Percentiles rank a stretch among this genome's conserved stretches.
These are phyloP conservation scores for Chrysodeixis includens DNA, from an alignment of 2,888 invertebrate genomes.

Conservation along the genomic window DNA sequence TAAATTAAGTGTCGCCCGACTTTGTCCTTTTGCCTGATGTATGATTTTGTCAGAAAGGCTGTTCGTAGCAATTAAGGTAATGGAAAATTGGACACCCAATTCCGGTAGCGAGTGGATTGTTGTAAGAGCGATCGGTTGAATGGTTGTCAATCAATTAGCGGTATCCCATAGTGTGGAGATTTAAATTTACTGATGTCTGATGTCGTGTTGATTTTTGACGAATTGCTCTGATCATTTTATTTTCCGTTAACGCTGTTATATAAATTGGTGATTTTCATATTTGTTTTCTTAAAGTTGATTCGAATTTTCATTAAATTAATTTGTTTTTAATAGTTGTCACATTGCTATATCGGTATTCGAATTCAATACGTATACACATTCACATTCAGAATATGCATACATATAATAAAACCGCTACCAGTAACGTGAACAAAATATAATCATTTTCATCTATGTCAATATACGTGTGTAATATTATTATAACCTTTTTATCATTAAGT, in stretches of 20 bases:
- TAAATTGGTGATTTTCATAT: background rate
- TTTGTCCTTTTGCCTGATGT: constrained; percentile 83
- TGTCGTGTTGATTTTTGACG: constrained; percentile 19
- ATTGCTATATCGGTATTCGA: too few species aligned
- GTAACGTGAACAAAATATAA: too few species aligned
- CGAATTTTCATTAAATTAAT: too few species aligned
- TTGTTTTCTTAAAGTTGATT: too few species aligned
- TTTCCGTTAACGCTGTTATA: background rate
- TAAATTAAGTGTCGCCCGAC: constrained; percentile 84
- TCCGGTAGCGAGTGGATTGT: constrained; percentile 45
- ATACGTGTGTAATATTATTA: too few species aligned
- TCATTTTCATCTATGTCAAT: background rate
- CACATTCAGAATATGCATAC: too few species aligned
- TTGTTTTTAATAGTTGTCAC: too few species aligned
- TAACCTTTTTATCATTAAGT: constrained; percentile 8
- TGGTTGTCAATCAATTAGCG: constrained; percentile 59
- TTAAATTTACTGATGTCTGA: constrained; percentile 11
- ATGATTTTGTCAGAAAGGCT: constrained; percentile 80
- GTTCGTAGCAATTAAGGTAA: constrained; percentile 77
- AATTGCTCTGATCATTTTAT: background rate
- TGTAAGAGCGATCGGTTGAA: constrained; percentile 51
- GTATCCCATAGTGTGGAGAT: constrained; percentile 22
- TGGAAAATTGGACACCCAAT: constrained; percentile 59
- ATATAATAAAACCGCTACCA: too few species aligned
- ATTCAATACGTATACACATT: too few species aligned